These are phyloP conservation scores for Isaurus tuberculatus DNA, from an alignment of 92 coral and sea anemone species.

Conservation along the genomic window DNA sequence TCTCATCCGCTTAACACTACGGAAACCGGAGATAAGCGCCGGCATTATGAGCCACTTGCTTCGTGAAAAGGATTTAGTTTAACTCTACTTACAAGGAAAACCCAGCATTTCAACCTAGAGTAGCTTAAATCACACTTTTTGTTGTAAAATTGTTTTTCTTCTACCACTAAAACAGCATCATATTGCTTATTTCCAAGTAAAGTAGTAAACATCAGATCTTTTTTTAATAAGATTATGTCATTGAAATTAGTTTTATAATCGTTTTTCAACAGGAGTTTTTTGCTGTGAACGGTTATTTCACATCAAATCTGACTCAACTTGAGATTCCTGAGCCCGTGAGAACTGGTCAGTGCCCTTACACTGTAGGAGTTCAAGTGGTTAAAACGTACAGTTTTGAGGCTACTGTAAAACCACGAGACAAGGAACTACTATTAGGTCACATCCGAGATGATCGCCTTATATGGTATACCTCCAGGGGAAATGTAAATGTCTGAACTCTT, in stretches of 20 bases:
- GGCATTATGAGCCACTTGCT: too few relatives aligned
- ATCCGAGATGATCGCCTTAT: slow-evolving; percentile 82
- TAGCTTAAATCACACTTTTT: too few relatives aligned
- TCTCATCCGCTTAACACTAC: too few relatives aligned
- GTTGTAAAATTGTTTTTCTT: too few relatives aligned
- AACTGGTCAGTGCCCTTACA: slow-evolving; percentile 67
- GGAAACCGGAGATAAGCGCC: too few relatives aligned
- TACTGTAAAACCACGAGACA: slow-evolving; percentile 62
- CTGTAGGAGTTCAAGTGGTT: slow-evolving; percentile 64
- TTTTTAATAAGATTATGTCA: neutral
- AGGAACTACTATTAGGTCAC: slow-evolving; percentile 73
- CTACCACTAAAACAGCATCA: too few relatives aligned
- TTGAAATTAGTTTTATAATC: neutral
- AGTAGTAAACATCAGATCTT: too few relatives aligned
- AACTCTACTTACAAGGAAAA: too few relatives aligned
- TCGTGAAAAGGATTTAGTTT: too few relatives aligned
- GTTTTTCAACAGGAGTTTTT: slow-evolving; percentile 64
- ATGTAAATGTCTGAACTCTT: neutral
- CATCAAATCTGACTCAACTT: slow-evolving; percentile 74
- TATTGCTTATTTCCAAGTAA: too few relatives aligned
- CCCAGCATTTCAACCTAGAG: too few relatives aligned
- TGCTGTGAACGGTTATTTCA: slow-evolving; percentile 85
- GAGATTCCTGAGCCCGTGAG: slow-evolving; percentile 72
- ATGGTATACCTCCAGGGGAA: slow-evolving; percentile 61
- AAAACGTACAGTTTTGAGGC: slow-evolving; percentile 79